phyloP scores from a whole-genome alignment of 2,113 vertebrate genomes.

The Mellivora capensis region DNA sequence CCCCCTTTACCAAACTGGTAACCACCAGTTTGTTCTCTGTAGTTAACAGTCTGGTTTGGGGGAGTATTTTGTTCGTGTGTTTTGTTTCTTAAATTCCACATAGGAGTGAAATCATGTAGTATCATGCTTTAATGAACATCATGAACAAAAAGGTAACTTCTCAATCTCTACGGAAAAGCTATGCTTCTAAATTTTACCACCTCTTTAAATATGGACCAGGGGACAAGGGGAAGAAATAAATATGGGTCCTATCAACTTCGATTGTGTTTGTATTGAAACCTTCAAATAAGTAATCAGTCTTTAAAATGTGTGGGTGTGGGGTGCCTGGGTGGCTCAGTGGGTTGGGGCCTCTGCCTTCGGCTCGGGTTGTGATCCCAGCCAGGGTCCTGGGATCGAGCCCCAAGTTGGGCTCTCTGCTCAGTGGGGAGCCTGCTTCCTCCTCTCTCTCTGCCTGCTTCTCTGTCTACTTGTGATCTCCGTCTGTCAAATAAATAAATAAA shows the following conservation, averaged over 20 bases:
- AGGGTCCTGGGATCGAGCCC: not conserved
- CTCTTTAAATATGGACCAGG: not conserved
- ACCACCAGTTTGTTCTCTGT: not conserved
- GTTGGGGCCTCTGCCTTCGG: too few species aligned
- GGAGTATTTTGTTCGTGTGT: not conserved
- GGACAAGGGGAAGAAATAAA: not conserved
- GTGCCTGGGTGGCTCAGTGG: not conserved
- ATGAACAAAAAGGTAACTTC: not conserved
- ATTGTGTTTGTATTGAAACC: not conserved
- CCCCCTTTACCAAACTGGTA: not conserved
- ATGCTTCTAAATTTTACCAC: not conserved
- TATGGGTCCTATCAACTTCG: not conserved
- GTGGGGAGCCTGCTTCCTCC: not conserved
- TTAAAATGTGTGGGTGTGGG: not conserved
- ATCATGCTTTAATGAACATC: not conserved
- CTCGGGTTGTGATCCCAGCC: not conserved
- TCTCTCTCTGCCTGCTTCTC: not conserved
- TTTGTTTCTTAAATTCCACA: not conserved
- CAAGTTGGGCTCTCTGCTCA: not conserved
- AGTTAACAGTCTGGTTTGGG: not conserved
- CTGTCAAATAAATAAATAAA: too few species aligned
- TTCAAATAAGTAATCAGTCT: not conserved
- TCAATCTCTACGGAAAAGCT: not conserved
- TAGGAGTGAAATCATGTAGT: not conserved
- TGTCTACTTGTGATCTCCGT: too few species aligned